phyloP scores from a whole-genome alignment of 2,113 vertebrate genomes.

The Lophura nycthemera region DNA sequence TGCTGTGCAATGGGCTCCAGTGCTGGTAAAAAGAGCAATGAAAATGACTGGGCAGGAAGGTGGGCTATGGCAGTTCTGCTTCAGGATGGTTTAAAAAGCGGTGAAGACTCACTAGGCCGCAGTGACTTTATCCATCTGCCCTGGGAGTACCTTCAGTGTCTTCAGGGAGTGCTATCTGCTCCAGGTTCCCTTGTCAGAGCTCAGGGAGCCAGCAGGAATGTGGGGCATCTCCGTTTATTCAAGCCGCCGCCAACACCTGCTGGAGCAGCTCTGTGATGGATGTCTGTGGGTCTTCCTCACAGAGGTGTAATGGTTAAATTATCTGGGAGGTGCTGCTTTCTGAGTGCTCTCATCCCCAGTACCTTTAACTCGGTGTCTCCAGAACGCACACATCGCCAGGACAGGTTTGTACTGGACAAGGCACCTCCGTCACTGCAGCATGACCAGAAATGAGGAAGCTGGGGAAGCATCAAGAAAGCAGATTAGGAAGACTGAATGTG shows the following conservation, averaged over 20 bases:
- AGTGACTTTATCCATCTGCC: fast-evolving
- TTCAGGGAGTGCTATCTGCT: neutral
- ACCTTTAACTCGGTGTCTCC: neutral
- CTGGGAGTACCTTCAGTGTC: fast-evolving
- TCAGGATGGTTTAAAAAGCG: neutral
- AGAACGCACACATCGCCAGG: neutral
- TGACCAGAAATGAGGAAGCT: neutral
- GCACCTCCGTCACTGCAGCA: neutral
- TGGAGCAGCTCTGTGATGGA: neutral
- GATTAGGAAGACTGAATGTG: neutral
- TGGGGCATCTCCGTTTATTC: neutral
- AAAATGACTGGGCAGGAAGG: neutral
- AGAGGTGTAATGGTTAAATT: neutral
- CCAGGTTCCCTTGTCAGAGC: neutral
- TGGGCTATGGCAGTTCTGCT: neutral
- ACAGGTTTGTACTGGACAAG: neutral
- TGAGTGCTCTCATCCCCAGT: neutral
- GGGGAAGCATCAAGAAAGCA: neutral
- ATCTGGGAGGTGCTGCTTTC: neutral
- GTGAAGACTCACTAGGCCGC: neutral
- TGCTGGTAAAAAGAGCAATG: neutral
- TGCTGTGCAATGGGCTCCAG: fast-evolving
- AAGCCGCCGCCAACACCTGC: neutral
- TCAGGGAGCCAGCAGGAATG: fast-evolving
- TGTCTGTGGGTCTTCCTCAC: neutral